A percentile compares a stretch with the other conserved stretches of the same genome.
phyloP scores from a whole-genome alignment of 92 coral and sea anemone genomes.

The Zoanthus sansibaricus region DNA sequence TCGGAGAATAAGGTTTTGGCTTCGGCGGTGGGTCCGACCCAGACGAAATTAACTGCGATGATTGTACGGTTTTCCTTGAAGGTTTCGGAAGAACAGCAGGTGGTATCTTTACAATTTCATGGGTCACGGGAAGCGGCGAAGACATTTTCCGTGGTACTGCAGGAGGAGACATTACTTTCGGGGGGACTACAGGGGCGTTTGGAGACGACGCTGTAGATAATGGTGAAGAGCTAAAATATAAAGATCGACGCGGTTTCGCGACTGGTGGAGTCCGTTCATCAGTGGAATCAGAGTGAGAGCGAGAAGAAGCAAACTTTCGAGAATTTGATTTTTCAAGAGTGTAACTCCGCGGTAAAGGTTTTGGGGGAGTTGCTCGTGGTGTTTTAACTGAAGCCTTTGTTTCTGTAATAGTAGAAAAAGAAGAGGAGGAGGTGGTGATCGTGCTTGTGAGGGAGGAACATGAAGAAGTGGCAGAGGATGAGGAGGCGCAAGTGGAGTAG shows the following conservation, averaged over 20 bases:
- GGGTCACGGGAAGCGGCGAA: neutral
- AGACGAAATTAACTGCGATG: neutral
- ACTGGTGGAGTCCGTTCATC: constrained; percentile 21
- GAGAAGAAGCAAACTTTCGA: neutral
- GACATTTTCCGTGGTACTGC: constrained; percentile 16
- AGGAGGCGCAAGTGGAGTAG: too few species aligned
- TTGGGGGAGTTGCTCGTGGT: constrained; percentile 1
- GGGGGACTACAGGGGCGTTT: neutral
- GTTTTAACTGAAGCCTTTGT: neutral
- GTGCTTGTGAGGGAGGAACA: too few species aligned
- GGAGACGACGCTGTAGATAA: neutral
- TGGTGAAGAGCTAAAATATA: constrained; percentile 29
- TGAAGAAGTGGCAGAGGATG: too few species aligned
- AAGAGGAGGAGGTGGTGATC: neutral
- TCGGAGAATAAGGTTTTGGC: constrained; percentile 38
- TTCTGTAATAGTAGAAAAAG: neutral
- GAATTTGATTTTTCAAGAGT: constrained; percentile 14
- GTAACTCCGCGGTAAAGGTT: constrained; percentile 36
- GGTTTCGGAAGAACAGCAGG: constrained; percentile 35
- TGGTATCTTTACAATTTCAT: neutral
- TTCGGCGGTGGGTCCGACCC: neutral
- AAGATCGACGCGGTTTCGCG: constrained; percentile 44
- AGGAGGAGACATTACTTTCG: neutral
- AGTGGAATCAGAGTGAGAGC: constrained; percentile 19
- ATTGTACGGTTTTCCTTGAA: constrained; percentile 6